Evolutionary conservation across 2,113 vertebrate genomes (phyloP).

Genomic region (Chloebia gouldiae): DNA sequence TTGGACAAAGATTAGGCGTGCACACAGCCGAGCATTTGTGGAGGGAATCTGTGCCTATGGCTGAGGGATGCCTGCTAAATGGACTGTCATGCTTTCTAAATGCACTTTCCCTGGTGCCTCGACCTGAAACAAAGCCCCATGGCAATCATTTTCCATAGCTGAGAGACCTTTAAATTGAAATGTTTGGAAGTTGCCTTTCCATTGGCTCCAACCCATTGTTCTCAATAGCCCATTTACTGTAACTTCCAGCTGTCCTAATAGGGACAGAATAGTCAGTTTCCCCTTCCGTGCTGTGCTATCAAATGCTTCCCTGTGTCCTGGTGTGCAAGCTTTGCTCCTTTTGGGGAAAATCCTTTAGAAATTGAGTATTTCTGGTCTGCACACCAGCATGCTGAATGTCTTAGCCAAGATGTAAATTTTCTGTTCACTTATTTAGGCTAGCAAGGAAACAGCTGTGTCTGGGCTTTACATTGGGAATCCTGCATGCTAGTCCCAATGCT

Average conservation of each 20-base stretch:
- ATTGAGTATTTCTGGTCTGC: neutral
- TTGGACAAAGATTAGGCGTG: accelerated
- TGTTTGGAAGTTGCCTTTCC: constrained; percentile 54
- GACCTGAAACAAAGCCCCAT: constrained; percentile 48
- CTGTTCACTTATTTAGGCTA: neutral
- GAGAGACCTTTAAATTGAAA: constrained; percentile 65
- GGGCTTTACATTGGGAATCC: neutral
- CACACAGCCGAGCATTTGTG: neutral
- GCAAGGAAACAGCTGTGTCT: neutral
- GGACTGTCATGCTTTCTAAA: constrained; percentile 39
- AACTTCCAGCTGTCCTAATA: constrained; percentile 52
- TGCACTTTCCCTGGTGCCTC: constrained; percentile 18
- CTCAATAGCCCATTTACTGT: constrained; percentile 43
- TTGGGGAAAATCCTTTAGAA: constrained; percentile 37
- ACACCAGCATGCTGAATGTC: neutral
- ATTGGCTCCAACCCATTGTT: constrained; percentile 52
- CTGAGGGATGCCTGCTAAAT: constrained; percentile 39
- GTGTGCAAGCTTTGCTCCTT: constrained; percentile 14
- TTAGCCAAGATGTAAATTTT: neutral
- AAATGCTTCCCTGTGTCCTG: constrained; percentile 21
- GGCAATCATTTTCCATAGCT: constrained; percentile 55
- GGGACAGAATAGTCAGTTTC: neutral
- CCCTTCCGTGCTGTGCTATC: neutral
- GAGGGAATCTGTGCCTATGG: constrained; percentile 2
- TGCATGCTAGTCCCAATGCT: neutral